These are phyloP conservation scores for Henricia sp. DNA, from an alignment of 53 echinoderm and acorn worm genomes.

Conservation along the genomic window DNA sequence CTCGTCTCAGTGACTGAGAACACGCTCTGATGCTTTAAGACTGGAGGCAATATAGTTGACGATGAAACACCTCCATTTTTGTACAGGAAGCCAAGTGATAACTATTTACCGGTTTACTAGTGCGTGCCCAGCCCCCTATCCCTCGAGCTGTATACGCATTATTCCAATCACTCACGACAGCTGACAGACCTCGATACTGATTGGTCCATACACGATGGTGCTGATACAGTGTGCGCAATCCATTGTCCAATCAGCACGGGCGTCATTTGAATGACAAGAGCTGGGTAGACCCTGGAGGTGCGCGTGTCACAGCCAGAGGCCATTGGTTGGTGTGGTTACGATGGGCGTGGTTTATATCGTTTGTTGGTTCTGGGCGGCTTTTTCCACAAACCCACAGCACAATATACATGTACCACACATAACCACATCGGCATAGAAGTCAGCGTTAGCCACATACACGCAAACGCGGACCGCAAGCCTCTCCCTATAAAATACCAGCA, in stretches of 20 bases:
- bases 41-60: not conserved
- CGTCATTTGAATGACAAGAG: slow-evolving; percentile 48
- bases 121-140: slow-evolving; percentile 50
- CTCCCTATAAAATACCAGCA: slow-evolving; percentile 13
- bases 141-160: not conserved
- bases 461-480: not conserved
- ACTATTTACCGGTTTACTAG: slow-evolving; percentile 61
- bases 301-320: slow-evolving; percentile 14
- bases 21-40: not conserved
- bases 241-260: slow-evolving; percentile 40
- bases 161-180: slow-evolving; percentile 3
- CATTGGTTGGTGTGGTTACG: slow-evolving; percentile 23
- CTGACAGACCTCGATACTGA: slow-evolving; percentile 31
- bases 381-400: no score
- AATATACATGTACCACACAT: no score
- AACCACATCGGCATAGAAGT: no score
- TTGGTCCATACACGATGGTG: slow-evolving; percentile 26
- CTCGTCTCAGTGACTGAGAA: slow-evolving; percentile 14
- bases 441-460: not conserved
- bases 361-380: not conserved
- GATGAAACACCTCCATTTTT: slow-evolving; percentile 10
- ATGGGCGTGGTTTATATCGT: slow-evolving; percentile 40
- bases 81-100: slow-evolving; percentile 54
- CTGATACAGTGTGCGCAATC: slow-evolving; percentile 16
- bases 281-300: slow-evolving; percentile 11